Evolutionary conservation across 2,888 invertebrate genomes (phyloP).

Genomic region (Poecilobothrus nobilitatus): DNA sequence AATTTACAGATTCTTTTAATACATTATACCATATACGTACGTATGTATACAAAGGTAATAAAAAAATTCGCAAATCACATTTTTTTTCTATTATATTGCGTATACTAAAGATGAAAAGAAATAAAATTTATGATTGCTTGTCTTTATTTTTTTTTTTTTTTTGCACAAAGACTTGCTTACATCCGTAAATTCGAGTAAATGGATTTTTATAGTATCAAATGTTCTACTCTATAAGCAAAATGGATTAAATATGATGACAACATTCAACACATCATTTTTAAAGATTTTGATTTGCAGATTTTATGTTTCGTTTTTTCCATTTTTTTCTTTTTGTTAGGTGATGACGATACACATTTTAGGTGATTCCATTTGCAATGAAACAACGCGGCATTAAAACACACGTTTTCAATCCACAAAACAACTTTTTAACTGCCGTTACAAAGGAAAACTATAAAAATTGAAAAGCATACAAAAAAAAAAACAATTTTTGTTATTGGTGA

Average conservation of each 20-base stretch:
- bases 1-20: no score
- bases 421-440: slow-evolving; percentile 5
- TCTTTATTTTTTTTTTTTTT: not conserved
- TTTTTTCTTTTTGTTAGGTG: not conserved
- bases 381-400: slow-evolving; percentile 2
- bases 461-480: not conserved
- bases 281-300: not conserved
- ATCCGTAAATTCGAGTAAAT: no score
- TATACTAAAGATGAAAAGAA: not conserved
- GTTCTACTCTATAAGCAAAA: no score
- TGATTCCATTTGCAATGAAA: not conserved
- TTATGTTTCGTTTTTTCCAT: no score
- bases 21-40: no score
- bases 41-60: not conserved
- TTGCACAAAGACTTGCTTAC: no score
- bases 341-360: not conserved
- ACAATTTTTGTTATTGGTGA: not conserved
- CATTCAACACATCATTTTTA: no score
- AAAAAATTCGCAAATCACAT: not conserved
- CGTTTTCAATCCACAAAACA: slow-evolving; percentile 11
- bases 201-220: no score
- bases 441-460: not conserved
- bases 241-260: no score
- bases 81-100: not conserved
- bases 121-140: not conserved